A percentile compares a stretch with the other conserved stretches of the same genome.
These are phyloP conservation scores for Anisognathus igniventris DNA, from an alignment of 2,797 vertebrate genomes.

Conservation along the genomic window DNA sequence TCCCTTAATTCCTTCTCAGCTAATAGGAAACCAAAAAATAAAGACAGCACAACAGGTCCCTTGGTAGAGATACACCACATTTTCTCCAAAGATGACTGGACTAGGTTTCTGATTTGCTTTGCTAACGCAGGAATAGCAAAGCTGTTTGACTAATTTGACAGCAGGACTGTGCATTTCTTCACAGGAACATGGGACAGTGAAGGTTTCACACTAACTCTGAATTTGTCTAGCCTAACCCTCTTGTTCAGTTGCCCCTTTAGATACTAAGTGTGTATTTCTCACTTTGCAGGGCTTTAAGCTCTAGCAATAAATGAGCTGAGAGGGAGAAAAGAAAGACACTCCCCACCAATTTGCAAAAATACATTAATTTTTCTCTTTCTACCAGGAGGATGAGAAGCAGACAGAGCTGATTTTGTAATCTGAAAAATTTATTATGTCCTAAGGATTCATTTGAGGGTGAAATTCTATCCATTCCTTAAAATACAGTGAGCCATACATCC, in stretches of 20 bases:
- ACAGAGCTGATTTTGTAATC: neutral
- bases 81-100: neutral
- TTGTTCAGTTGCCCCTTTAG: neutral
- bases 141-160: neutral
- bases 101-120: neutral
- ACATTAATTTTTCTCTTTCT: conserved; percentile 1
- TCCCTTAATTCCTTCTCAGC: conserved; percentile 1
- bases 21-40: conserved; percentile 1
- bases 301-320: neutral
- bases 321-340: neutral
- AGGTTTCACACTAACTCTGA: neutral
- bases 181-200: neutral
- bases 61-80: neutral
- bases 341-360: neutral
- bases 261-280: neutral
- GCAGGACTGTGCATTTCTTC: neutral
- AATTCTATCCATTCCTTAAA: conserved; percentile 7
- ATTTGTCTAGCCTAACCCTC: neutral
- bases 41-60: neutral
- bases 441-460: neutral
- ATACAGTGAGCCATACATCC: neutral
- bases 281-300: neutral
- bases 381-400: conserved; percentile 17
- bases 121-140: neutral
- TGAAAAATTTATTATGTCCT: conserved; percentile 34